Evolutionary conservation across 2,797 vertebrate species (phyloP).

Genomic region (Brachyalestes nurse): DNA sequence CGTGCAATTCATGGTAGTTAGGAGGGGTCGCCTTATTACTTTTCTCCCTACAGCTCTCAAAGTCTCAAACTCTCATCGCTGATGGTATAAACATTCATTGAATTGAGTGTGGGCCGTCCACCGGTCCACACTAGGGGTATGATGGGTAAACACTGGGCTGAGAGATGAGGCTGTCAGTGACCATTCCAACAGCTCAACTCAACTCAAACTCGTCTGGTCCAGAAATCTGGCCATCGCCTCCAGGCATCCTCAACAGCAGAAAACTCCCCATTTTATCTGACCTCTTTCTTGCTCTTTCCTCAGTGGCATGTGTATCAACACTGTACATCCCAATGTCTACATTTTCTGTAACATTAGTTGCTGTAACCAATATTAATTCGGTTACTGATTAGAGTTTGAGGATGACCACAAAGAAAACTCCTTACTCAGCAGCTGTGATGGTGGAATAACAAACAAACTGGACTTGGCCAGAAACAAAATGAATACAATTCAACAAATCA

Average conservation of each 20-base stretch:
- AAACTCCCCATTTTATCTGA: slow-evolving; percentile 13
- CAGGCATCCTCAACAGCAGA: slow-evolving; percentile 39
- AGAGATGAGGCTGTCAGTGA: slow-evolving; percentile 78
- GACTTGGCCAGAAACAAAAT: too few relatives aligned
- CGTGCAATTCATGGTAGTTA: slow-evolving; percentile 2
- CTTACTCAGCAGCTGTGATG: too few relatives aligned
- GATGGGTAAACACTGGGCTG: slow-evolving; percentile 71
- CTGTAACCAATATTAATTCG: too few relatives aligned
- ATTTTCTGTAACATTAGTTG: too few relatives aligned
- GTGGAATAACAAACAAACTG: too few relatives aligned
- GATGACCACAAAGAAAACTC: too few relatives aligned
- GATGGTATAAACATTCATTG: slow-evolving; percentile 78
- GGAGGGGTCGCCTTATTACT: slow-evolving; percentile 1
- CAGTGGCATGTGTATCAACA: not conserved
- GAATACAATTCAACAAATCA: too few relatives aligned
- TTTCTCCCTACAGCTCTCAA: slow-evolving; percentile 11
- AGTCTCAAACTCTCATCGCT: slow-evolving; percentile 46
- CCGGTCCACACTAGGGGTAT: slow-evolving; percentile 65
- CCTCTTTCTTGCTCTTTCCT: slow-evolving; percentile 13
- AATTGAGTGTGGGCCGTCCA: slow-evolving; percentile 58
- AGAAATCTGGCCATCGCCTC: slow-evolving; percentile 65
- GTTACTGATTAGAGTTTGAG: too few relatives aligned
- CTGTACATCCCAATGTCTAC: not conserved
- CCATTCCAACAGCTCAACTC: slow-evolving; percentile 71
- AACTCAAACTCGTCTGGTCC: slow-evolving; percentile 54